Conservation (phyloP, 2,113 vertebrate genomes). For the Phodopus roborovskii region DNA sequence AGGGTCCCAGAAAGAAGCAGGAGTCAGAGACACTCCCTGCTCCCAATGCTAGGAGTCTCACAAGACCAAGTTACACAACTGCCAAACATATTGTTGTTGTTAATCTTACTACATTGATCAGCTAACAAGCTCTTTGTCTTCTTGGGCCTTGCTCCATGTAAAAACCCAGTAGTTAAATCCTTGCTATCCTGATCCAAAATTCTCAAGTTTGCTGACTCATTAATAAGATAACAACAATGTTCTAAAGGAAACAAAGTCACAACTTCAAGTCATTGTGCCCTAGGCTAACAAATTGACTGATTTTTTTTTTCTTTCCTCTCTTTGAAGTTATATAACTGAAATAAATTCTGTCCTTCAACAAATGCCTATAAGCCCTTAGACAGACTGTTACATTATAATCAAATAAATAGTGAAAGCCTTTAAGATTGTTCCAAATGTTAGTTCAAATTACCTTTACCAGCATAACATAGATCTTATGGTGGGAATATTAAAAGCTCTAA, state of each 20-base stretch:
- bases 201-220: conserved; percentile 52
- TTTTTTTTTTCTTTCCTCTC: neutral
- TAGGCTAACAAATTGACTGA: neutral
- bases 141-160: conserved; percentile 44
- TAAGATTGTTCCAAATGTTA: conserved; percentile 58
- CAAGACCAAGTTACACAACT: neutral
- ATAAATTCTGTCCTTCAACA: conserved; percentile 68
- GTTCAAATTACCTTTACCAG: conserved; percentile 62
- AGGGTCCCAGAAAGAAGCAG: neutral
- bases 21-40: neutral
- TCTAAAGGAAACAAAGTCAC: conserved; percentile 66
- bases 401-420: conserved; percentile 69
- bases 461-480: conserved; percentile 41
- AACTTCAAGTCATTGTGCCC: conserved; percentile 14
- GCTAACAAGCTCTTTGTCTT: conserved; percentile 45
- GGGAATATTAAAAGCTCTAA: conserved; percentile 64
- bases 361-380: conserved; percentile 47
- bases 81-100: neutral
- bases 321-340: conserved; percentile 67
- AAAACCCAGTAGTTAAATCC: conserved; percentile 64
- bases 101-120: conserved; percentile 47
- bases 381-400: conserved; percentile 45
- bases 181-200: conserved; percentile 37
- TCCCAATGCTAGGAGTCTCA: neutral
- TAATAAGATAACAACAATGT: conserved; percentile 67